Conservation (phyloP, 2,888 invertebrate species). For the Hemaris fuciformis region DNA sequence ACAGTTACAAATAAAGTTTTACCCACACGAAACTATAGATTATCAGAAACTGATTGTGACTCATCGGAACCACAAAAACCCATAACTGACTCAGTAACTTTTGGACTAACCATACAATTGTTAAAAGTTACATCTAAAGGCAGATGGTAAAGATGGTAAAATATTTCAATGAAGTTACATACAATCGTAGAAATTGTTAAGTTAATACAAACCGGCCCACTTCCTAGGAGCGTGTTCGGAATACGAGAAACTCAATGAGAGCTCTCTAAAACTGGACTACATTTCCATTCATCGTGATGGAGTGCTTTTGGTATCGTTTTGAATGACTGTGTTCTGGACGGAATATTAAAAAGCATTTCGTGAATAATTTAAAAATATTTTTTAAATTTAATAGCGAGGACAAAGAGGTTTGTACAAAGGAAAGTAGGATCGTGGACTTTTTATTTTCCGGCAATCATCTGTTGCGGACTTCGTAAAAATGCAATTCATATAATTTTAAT, state of each 20-base stretch:
- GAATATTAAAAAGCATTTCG: background rate
- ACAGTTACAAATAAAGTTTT: too few relatives aligned
- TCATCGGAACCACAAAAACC: too few relatives aligned
- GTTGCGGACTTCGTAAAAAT: too few relatives aligned
- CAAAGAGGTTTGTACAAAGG: background rate
- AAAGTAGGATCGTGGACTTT: too few relatives aligned
- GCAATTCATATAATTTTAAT: too few relatives aligned
- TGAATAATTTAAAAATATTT: background rate
- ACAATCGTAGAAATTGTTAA: conserved; percentile 13
- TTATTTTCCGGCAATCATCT: too few relatives aligned
- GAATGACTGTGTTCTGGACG: background rate
- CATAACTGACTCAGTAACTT: too few relatives aligned
- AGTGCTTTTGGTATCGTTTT: conserved; percentile 14
- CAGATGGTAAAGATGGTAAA: too few relatives aligned
- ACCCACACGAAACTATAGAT: too few relatives aligned
- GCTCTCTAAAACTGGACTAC: conserved; percentile 8
- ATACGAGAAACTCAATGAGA: conserved; percentile 16
- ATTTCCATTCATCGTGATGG: conserved; percentile 3
- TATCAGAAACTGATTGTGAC: too few relatives aligned
- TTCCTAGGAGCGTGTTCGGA: conserved; percentile 20
- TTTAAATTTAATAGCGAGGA: background rate
- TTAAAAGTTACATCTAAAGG: too few relatives aligned
- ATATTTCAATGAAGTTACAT: background rate
- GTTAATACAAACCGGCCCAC: conserved; percentile 13
- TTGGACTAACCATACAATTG: too few relatives aligned